These are phyloP conservation scores for Lypha dubia DNA, from an alignment of 2,888 invertebrate species.

Conservation along the genomic window DNA sequence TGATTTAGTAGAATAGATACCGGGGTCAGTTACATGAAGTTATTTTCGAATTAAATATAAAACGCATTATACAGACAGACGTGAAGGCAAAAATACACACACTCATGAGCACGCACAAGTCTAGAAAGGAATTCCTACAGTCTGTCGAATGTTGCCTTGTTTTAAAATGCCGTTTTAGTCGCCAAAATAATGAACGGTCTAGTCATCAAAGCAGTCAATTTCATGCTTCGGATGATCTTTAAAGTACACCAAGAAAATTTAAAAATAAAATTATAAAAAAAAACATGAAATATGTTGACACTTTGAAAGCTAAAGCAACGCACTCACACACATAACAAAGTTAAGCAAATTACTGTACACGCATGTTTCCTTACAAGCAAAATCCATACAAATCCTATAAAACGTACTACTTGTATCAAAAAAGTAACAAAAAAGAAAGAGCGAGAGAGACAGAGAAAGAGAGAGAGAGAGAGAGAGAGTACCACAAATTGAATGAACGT, in stretches of 20 bases:
- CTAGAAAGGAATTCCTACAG: not conserved
- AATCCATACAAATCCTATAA: not conserved
- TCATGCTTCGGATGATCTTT: not conserved
- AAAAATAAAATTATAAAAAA: not conserved
- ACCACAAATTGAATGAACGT: not conserved
- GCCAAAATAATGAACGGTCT: constrained; percentile 20
- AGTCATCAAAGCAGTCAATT: constrained; percentile 13
- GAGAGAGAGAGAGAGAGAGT: not conserved
- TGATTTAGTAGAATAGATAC: not conserved
- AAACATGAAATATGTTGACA: not conserved
- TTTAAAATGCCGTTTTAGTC: not conserved
- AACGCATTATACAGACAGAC: not conserved
- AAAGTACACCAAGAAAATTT: not conserved
- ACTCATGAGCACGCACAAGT: not conserved
- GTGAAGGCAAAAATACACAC: not conserved
- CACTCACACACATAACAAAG: not conserved
- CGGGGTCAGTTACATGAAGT: not conserved
- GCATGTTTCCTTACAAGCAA: constrained; percentile 20
- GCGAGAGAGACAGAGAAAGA: not conserved
- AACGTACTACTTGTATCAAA: not conserved
- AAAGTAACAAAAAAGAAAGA: not conserved
- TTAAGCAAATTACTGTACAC: constrained; percentile 44
- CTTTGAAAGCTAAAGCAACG: not conserved
- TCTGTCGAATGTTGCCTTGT: not conserved
- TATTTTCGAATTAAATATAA: not conserved